These are phyloP conservation scores for Bedellia somnulentella DNA, from an alignment of 2,888 invertebrate genomes.

Conservation along the genomic window DNA sequence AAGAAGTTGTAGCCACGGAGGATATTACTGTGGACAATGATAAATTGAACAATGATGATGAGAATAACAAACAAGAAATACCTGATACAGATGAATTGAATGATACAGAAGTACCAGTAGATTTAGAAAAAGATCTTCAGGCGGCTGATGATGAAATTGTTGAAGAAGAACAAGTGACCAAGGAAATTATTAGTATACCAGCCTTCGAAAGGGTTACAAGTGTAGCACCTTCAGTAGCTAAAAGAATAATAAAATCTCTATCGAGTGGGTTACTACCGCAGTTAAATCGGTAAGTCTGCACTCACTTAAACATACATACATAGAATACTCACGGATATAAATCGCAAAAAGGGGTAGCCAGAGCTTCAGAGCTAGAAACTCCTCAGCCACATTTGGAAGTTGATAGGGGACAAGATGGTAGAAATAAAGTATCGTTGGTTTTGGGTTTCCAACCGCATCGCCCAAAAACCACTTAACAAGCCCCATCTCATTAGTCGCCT, in stretches of 20 bases:
- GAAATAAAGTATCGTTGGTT: no score
- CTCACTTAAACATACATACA: background rate
- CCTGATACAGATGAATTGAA: slow-evolving; percentile 6
- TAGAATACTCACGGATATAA: background rate
- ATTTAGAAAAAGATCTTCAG: slow-evolving; percentile 31
- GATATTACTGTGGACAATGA: slow-evolving; percentile 11
- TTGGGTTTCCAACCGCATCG: no score
- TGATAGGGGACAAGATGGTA: no score
- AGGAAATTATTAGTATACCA: slow-evolving; percentile 26
- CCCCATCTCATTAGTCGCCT: no score
- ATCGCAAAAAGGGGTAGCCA: no score
- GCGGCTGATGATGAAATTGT: slow-evolving; percentile 37
- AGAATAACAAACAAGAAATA: slow-evolving; percentile 7
- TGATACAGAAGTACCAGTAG: slow-evolving; percentile 17
- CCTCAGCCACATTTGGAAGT: no score
- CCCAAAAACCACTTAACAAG: background rate
- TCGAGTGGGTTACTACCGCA: slow-evolving; percentile 76
- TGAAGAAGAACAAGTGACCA: slow-evolving; percentile 21
- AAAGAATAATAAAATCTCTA: slow-evolving; percentile 72
- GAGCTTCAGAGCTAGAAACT: no score
- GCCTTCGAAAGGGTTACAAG: slow-evolving; percentile 49
- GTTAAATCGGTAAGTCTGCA: slow-evolving; percentile 65
- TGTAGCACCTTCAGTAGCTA: slow-evolving; percentile 72
- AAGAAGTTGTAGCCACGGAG: background rate
- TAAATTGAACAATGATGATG: slow-evolving; percentile 13